phyloP scores from a whole-genome alignment of 1,140 invertebrate genomes.

The Zaprionus taronus region DNA sequence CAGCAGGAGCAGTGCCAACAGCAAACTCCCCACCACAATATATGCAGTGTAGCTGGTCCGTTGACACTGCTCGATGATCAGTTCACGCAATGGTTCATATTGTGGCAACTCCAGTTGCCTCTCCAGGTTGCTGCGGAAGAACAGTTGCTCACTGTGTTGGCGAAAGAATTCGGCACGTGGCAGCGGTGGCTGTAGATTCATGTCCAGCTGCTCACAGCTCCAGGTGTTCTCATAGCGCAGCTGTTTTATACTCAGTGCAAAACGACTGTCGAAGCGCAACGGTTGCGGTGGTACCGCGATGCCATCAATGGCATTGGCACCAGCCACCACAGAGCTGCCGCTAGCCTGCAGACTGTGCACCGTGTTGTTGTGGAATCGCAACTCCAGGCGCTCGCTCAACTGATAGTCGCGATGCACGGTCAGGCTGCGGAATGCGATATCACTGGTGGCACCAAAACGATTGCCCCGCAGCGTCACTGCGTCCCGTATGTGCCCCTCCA shows the following conservation, averaged over 20 bases:
- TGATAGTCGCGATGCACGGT: constrained; percentile 71
- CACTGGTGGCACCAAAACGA: constrained; percentile 70
- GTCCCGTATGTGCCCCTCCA: constrained; percentile 72
- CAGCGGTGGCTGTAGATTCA: constrained; percentile 54
- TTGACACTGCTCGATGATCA: constrained; percentile 63
- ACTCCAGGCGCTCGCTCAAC: constrained; percentile 71
- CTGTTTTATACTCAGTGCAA: constrained; percentile 64
- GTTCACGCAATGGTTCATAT: constrained; percentile 47
- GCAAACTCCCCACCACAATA: constrained; percentile 75
- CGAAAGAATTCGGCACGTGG: constrained; percentile 72
- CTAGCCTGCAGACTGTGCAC: constrained; percentile 42
- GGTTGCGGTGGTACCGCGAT: constrained; percentile 37
- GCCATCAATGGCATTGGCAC: not conserved
- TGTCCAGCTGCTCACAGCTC: constrained; percentile 67
- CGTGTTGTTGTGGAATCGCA: constrained; percentile 78
- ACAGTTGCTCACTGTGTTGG: constrained; percentile 61
- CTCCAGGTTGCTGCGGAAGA: constrained; percentile 28
- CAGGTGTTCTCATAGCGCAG: constrained; percentile 68
- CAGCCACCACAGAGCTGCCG: constrained; percentile 7
- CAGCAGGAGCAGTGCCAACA: constrained; percentile 80
- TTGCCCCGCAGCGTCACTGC: constrained; percentile 67
- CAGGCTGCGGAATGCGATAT: constrained; percentile 74
- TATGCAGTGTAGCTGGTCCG: constrained; percentile 61
- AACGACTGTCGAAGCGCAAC: constrained; percentile 62
- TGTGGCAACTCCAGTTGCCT: not conserved